These are phyloP conservation scores for Xiphorhynchus erythropygius DNA, from an alignment of 2,797 vertebrate genomes.

Conservation along the genomic window DNA sequence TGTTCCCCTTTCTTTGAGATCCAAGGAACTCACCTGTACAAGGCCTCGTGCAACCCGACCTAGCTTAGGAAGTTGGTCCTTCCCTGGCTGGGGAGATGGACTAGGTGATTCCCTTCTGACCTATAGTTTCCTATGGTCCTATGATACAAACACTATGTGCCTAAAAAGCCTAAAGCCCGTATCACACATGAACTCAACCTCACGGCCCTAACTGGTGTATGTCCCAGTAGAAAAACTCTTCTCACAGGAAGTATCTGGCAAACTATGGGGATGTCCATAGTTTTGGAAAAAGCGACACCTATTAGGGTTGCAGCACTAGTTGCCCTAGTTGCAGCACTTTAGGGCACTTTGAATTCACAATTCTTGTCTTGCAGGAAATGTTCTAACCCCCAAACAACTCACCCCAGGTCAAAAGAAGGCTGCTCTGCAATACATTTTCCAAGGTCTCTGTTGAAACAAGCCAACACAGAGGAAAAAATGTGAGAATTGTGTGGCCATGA, in stretches of 20 bases:
- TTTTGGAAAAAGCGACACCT: not conserved
- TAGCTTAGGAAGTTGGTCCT: not conserved
- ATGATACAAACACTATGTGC: not conserved
- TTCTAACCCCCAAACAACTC: not conserved
- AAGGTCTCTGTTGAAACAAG: not conserved
- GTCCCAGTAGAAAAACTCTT: not conserved
- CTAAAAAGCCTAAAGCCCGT: not conserved
- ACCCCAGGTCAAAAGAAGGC: not conserved
- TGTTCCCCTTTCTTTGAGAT: not conserved
- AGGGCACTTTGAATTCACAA: constrained; percentile 1
- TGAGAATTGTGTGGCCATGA: not conserved
- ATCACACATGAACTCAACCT: not conserved
- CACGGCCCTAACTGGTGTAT: not conserved
- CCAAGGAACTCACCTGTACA: not conserved
- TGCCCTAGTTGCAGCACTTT: not conserved
- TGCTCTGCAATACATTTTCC: not conserved
- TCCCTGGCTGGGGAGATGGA: not conserved
- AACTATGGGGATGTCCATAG: not conserved
- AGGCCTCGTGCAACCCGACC: not conserved
- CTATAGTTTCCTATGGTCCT: not conserved
- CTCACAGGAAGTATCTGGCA: not conserved
- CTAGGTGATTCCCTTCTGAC: not conserved
- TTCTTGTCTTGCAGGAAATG: not conserved
- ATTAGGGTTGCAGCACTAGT: too few species aligned
- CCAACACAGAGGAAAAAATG: not conserved